phyloP scores from a whole-genome alignment of 1,140 invertebrate genomes.

The Idris sp. region DNA sequence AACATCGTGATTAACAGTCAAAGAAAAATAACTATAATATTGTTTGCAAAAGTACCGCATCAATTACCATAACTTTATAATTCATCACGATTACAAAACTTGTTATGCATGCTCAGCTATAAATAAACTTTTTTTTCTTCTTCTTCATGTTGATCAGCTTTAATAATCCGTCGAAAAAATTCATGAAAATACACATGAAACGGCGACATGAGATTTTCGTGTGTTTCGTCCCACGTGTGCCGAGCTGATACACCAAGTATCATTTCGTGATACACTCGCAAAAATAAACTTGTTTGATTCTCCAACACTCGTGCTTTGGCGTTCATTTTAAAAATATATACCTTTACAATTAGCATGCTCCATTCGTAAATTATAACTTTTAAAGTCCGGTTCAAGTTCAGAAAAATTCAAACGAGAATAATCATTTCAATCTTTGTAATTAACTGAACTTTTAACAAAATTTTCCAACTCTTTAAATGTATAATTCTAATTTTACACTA shows the following conservation, averaged over 20 bases:
- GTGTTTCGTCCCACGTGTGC: constrained; percentile 12
- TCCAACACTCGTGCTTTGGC: background rate
- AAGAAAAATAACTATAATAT: constrained; percentile 13
- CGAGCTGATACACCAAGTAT: constrained; percentile 3
- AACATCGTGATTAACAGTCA: too few species aligned
- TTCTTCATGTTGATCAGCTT: constrained; percentile 36
- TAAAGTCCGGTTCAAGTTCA: too few species aligned
- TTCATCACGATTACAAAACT: constrained; percentile 38
- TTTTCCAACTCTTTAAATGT: too few species aligned
- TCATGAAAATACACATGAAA: constrained; percentile 22
- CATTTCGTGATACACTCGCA: constrained; percentile 15
- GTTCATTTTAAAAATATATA: background rate
- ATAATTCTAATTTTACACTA: too few species aligned
- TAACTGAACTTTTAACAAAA: too few species aligned
- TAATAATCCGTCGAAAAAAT: constrained; percentile 14
- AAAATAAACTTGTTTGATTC: constrained; percentile 8
- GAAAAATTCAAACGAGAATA: too few species aligned
- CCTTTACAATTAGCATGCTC: background rate
- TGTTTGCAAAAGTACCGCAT: constrained; percentile 14
- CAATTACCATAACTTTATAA: constrained; percentile 34
- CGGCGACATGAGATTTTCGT: constrained; percentile 5
- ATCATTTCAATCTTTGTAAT: too few species aligned
- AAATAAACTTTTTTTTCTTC: constrained; percentile 37
- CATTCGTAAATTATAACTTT: constrained; percentile 1
- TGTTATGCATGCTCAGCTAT: constrained; percentile 9